Conservation (phyloP, 2,113 vertebrate species). For the Tenebrosternarchus preto region DNA sequence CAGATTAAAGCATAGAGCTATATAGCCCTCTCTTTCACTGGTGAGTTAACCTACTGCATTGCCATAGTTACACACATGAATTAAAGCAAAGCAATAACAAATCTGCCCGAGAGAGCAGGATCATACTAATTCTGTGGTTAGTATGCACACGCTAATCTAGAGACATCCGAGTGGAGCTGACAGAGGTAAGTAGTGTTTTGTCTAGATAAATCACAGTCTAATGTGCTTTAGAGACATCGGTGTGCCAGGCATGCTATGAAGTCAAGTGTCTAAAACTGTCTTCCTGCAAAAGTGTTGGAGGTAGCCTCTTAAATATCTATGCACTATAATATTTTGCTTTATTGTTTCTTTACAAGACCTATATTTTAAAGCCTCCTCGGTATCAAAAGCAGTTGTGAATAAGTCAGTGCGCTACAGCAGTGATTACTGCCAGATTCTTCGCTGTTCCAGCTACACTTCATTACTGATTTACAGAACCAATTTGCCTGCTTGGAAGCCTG, state of each 20-base stretch:
- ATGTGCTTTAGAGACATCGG: neutral
- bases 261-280: neutral
- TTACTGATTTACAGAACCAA: constrained; percentile 31
- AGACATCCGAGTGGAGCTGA: neutral
- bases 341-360: neutral
- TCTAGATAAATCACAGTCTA: neutral
- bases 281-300: constrained; percentile 3
- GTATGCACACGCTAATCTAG: constrained; percentile 27
- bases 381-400: constrained; percentile 5
- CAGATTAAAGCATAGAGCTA: neutral
- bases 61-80: constrained; percentile 1
- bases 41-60: constrained; percentile 3
- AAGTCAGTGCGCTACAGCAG: neutral
- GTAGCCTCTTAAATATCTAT: neutral
- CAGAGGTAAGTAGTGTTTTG: neutral
- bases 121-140: constrained; percentile 21
- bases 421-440: constrained; percentile 15
- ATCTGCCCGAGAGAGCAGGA: neutral
- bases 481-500: constrained; percentile 9
- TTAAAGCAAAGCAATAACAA: constrained; percentile 9
- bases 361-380: neutral
- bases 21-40: neutral
- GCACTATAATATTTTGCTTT: neutral
- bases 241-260: neutral
- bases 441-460: constrained; percentile 2